Evolutionary conservation across 2,888 invertebrate genomes (phyloP), one percentile per base, ranked within the genome.

Genomic region (Plemyria rubiginata): DNA sequence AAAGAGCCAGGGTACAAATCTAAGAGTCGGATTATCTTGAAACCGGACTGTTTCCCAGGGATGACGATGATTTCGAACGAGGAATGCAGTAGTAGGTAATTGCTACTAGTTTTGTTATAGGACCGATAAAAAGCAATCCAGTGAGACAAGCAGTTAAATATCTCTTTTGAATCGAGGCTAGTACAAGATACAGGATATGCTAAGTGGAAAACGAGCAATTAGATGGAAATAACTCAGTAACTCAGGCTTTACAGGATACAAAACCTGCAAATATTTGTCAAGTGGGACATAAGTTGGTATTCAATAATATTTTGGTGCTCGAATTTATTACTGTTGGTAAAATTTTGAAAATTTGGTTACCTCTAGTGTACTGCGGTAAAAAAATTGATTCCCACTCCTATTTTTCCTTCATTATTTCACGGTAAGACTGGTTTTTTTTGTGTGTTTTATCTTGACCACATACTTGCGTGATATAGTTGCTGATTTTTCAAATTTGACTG

Each of bases 81-180:
- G 38, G 49, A 40, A 56, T 41, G 56, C 48, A 49, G 49, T 28
- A 43, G 46, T n/a, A n/a, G n/a, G n/a, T 49, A 49, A 40, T 40
- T 56, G 40, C 48, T 12, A 49, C 49, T 29, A 49, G 56, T 49
- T 56, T 56, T 49, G 49, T 56, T 41, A 49, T 28, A 49, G 41
- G 15, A 12, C 53, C 16, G 11, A 12, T 49, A 49, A 49, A 49
- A 55, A 55, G 16, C 6, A 6, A 49, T 49, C 38, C 13, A 28
- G 40, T 29, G 4, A 15, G 28, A 40, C 56, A 15, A 4, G 40
- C 41, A 43, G 54, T 11, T 6, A 38, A 32, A 49, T 9, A 48
- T 40, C 56, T 11, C n/a, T 50, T 43, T 50, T 56, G 29, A 38
- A 55, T 46, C 11, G 49, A 16, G 41, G 41, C 49, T 50, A 32